Base-by-base conservation (phyloP, 2,888 invertebrate species). In the Hirudinaria manillensis region DNA sequence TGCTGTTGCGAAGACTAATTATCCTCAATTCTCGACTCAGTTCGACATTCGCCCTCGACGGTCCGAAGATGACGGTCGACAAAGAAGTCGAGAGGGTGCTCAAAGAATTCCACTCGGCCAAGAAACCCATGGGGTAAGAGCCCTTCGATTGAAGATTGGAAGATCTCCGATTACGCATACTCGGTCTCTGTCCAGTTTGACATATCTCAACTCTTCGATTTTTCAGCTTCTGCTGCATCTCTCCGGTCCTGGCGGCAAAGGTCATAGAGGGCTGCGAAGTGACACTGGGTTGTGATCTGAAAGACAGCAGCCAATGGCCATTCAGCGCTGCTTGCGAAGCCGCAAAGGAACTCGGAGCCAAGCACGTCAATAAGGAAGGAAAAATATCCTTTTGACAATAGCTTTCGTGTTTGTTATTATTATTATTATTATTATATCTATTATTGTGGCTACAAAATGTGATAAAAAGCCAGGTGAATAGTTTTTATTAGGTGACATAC, bases 31-130 rank as follows among this genome's bases (percentile, higher is more conserved):
- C 61, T 61, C n/a, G 61, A 61, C n/a, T 10, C 79, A 88, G 88
- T 80, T 87, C 87, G 70, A 84, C 87, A 76, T 89, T 88, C 82
- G 88, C 87, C 3, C 81, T 85, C 3, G 87, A 87, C 77, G 88
- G 88, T 3, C 80, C 84, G 2, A 81, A 86, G 24, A 87, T 87
- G 81, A 83, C 81, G 7, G 84, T 89, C 0, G 81, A 86, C 76
- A 81, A 84, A 2, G 87, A 88, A 51, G 84, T 89, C 2, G 85
- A 83, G 70, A 82, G 84, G 34, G 82, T 88, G 13, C 82, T 89
- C 29, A 85, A 84, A 75, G 87, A 87, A 38, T 89, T 89, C 79
- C 86, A 87, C 78, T 81, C 82, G 61, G 83, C 84, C 0, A 84
- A 83, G 70, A 89, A 88, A 79, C 88, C 88, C 0, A 88, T 89